A percentile compares a stretch with the other conserved stretches of the same genome.
Conservation (phyloP, 2,888 invertebrate genomes). For the Melieria picta region DNA sequence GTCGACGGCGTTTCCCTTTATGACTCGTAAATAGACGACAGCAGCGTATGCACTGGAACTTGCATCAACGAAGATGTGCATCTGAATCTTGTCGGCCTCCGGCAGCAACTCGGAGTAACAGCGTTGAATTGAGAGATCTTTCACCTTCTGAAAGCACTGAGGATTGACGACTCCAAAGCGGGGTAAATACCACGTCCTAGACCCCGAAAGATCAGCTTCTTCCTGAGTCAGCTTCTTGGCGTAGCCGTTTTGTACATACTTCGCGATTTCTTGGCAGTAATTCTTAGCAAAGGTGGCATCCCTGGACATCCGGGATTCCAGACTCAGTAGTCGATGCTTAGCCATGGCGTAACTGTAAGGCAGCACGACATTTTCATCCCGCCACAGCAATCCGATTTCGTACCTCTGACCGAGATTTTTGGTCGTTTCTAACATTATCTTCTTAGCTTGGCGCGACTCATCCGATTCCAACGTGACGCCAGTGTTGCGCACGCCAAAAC, state of each 20-base stretch:
- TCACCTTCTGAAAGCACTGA: no score
- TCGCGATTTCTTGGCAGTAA: constrained; percentile 2
- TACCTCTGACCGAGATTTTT: constrained; percentile 3
- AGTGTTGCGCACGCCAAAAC: constrained; percentile 12
- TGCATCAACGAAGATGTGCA: no score
- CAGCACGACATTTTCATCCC: constrained; percentile 4
- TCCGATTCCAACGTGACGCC: constrained; percentile 6
- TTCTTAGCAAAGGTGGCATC: constrained; percentile 6
- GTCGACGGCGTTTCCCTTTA: no score
- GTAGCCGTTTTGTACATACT: constrained; percentile 10
- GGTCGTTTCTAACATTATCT: constrained; percentile 9
- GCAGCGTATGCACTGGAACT: no score
- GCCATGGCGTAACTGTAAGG: constrained; percentile 17
- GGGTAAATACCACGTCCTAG: constrained; percentile 45
- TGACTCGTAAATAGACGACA: no score
- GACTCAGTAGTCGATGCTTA: background rate
- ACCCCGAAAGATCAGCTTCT: background rate
- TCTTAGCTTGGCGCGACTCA: background rate
- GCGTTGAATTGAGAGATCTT: no score
- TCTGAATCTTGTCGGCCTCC: no score
- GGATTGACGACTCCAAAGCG: constrained; percentile 41
- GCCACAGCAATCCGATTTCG: constrained; percentile 12
- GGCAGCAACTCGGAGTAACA: no score
- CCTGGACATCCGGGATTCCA: constrained; percentile 2
- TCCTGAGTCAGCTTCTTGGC: background rate